Conservation (phyloP, 2,797 vertebrate genomes). For the Sebastiscus albofasciatus region DNA sequence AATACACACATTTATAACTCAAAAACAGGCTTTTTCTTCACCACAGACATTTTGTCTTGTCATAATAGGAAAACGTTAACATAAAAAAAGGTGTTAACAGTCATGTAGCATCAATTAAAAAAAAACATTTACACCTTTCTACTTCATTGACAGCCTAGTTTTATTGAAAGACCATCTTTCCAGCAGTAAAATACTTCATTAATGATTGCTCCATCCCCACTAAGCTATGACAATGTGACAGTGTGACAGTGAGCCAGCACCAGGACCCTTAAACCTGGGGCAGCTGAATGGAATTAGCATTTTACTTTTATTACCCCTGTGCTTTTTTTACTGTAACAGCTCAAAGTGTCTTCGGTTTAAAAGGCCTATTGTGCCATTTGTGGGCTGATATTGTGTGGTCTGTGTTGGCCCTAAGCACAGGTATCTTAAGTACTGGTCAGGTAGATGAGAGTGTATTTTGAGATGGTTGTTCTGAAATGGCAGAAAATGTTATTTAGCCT, state of each 20-base stretch:
- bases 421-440: neutral
- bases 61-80: neutral
- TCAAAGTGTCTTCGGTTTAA: neutral
- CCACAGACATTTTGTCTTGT: neutral
- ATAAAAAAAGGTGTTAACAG: neutral
- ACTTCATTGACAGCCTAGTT: no score
- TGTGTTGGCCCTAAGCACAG: neutral
- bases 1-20: neutral
- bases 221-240: neutral
- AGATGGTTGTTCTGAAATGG: neutral
- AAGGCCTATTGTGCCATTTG: no score
- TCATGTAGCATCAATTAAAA: no score
- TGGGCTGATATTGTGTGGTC: neutral
- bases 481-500: neutral
- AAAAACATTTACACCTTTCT: no score
- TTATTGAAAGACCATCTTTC: no score
- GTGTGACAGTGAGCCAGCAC: neutral
- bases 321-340: neutral
- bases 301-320: neutral
- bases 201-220: neutral
- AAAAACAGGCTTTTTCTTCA: neutral
- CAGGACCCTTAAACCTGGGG: neutral
- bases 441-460: neutral
- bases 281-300: neutral
- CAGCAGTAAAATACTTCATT: neutral